These are phyloP conservation scores for Brotula barbata DNA, from an alignment of 2,797 vertebrate genomes.

Conservation along the genomic window DNA sequence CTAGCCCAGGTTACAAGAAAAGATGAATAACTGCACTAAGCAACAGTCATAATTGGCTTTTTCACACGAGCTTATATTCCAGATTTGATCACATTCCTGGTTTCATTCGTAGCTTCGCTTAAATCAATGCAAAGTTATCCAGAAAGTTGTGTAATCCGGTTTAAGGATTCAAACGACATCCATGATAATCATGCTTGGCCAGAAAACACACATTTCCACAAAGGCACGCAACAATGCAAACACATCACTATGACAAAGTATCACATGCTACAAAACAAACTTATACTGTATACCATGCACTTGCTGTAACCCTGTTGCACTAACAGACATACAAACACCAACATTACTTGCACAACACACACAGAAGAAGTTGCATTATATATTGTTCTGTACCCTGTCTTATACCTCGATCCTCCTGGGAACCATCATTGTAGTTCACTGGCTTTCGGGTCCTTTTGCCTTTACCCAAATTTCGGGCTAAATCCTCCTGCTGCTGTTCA, in stretches of 20 bases:
- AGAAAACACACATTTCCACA: neutral
- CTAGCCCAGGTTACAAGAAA: no score
- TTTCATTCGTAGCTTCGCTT: neutral
- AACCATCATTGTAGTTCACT: slow-evolving; percentile 99
- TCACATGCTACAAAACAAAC: slow-evolving; percentile 14
- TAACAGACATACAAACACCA: slow-evolving; percentile 43
- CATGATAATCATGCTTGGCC: neutral
- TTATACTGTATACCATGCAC: slow-evolving; percentile 21
- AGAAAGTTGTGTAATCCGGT: neutral
- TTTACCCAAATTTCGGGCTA: slow-evolving; percentile 97
- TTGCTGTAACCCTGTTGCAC: slow-evolving; percentile 1
- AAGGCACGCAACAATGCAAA: slow-evolving; percentile 9
- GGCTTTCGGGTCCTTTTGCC: slow-evolving; percentile 98
- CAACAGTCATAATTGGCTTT: neutral
- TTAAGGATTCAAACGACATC: neutral
- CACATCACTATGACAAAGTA: neutral
- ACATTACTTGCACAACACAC: slow-evolving; percentile 52
- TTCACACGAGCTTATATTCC: no score
- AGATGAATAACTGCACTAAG: no score
- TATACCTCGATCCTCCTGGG: slow-evolving; percentile 98
- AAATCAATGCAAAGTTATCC: neutral
- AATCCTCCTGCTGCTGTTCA: slow-evolving; percentile 97
- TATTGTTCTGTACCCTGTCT: slow-evolving; percentile 82
- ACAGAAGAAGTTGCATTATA: slow-evolving; percentile 65
- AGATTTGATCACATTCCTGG: neutral